Conservation (phyloP, 2,888 invertebrate species). For the Nebria salina region DNA sequence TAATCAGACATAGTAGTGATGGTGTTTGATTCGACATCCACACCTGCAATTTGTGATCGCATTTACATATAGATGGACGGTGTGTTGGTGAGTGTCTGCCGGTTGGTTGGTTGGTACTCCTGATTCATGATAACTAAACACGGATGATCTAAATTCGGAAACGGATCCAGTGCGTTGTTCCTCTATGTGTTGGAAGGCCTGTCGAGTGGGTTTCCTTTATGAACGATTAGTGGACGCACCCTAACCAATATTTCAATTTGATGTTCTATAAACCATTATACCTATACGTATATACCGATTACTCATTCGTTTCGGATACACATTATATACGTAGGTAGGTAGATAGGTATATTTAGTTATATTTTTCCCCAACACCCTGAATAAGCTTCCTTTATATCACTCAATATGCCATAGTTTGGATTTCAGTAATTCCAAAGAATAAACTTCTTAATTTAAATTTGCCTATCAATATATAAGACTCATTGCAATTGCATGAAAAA, state of each 20-base stretch:
- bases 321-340: not conserved
- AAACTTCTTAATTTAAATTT: too few species aligned
- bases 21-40: constrained; percentile 50
- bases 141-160: constrained; percentile 52
- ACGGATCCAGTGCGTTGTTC: not conserved
- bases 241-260: constrained; percentile 24
- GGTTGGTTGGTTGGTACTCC: constrained; percentile 21
- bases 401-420: not conserved
- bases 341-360: too few species aligned
- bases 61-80: constrained; percentile 56
- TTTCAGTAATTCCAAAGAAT: too few species aligned
- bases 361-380: too few species aligned
- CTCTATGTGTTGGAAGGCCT: not conserved
- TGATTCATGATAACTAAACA: constrained; percentile 55
- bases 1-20: constrained; percentile 48
- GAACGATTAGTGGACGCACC: constrained; percentile 48
- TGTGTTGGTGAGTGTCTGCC: constrained; percentile 4
- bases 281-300: not conserved
- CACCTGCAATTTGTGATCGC: constrained; percentile 55
- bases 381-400: not conserved
- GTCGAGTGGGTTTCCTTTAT: constrained; percentile 49
- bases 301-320: not conserved
- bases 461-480: too few species aligned
- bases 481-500: too few species aligned
- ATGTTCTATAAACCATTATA: not conserved